Percentiles rank a stretch among this genome's conserved stretches.
Evolutionary conservation across 2,888 invertebrate species (phyloP).

Genomic region (Cyclophora albipunctata): DNA sequence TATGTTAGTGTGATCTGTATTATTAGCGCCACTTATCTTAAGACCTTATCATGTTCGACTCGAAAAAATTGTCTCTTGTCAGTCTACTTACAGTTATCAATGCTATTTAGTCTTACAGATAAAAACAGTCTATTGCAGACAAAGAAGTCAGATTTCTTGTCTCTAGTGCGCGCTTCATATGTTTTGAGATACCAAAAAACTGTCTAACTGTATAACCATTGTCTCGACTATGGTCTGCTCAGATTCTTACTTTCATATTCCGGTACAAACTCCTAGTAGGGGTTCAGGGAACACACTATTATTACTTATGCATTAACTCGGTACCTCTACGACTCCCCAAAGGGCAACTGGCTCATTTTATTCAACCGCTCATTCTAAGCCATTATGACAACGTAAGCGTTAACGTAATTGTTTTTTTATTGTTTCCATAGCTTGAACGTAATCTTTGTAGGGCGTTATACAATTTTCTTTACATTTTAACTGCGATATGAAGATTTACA

Average conservation of each 20-base stretch:
- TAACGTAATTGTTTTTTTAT: slow-evolving; percentile 17
- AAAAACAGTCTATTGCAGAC: not conserved
- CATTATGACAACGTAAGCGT: slow-evolving; percentile 21
- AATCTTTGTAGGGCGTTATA: slow-evolving; percentile 7
- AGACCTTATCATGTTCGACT: too few relatives aligned
- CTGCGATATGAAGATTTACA: too few relatives aligned
- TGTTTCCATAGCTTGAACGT: slow-evolving; percentile 20
- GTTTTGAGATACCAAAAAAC: too few relatives aligned
- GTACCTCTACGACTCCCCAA: slow-evolving; percentile 69
- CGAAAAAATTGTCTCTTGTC: too few relatives aligned
- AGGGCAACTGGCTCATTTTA: slow-evolving; percentile 48
- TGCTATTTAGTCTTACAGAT: not conserved
- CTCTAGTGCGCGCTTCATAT: too few relatives aligned
- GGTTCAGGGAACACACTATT: slow-evolving; percentile 46
- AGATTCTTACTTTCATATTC: not conserved
- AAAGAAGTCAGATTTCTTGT: not conserved
- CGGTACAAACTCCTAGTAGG: slow-evolving; percentile 3
- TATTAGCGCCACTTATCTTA: too few relatives aligned
- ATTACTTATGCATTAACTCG: slow-evolving; percentile 78
- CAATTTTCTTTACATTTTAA: too few relatives aligned
- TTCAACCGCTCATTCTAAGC: slow-evolving; percentile 34
- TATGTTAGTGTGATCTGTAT: too few relatives aligned
- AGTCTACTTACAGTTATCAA: too few relatives aligned
- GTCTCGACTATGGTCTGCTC: not conserved
- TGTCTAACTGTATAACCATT: not conserved